phyloP scores from a whole-genome alignment of 2,888 invertebrate genomes.

The Plebejus argus region DNA sequence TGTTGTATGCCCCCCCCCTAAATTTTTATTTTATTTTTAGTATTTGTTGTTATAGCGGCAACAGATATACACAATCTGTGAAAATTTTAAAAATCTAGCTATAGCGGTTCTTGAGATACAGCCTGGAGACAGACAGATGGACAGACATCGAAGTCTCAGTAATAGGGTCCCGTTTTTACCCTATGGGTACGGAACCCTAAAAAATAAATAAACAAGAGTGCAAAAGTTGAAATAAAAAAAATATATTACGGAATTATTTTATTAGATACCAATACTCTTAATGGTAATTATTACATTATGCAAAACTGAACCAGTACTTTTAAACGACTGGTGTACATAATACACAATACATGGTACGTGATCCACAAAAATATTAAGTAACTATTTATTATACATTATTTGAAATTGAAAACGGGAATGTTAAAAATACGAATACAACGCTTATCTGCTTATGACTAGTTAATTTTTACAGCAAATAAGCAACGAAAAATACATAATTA shows the following conservation, averaged over 20 bases:
- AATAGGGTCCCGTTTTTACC: too few species aligned
- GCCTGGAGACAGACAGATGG: too few species aligned
- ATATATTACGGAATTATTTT: conserved; percentile 29
- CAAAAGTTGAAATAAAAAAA: not conserved
- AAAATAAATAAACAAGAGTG: too few species aligned
- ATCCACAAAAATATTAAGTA: conserved; percentile 14
- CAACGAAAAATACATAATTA: conserved; percentile 36
- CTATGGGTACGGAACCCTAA: too few species aligned
- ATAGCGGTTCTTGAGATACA: too few species aligned
- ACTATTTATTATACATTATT: not conserved
- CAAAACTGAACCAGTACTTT: conserved; percentile 34
- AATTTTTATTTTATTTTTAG: too few species aligned
- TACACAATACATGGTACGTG: conserved; percentile 5
- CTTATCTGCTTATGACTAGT: conserved; percentile 71
- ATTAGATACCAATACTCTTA: conserved; percentile 48
- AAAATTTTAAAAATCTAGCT: too few species aligned
- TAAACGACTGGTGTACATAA: conserved; percentile 24
- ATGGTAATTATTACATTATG: conserved; percentile 49
- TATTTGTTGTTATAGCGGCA: too few species aligned
- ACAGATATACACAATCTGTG: too few species aligned
- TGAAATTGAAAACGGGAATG: conserved; percentile 4
- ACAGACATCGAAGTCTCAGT: too few species aligned
- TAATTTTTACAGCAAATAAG: conserved; percentile 65
- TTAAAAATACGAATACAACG: conserved; percentile 37
- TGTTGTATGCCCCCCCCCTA: too few species aligned